These are phyloP conservation scores for Tapirus indicus DNA, from an alignment of 2,797 vertebrate species.

Conservation along the genomic window DNA sequence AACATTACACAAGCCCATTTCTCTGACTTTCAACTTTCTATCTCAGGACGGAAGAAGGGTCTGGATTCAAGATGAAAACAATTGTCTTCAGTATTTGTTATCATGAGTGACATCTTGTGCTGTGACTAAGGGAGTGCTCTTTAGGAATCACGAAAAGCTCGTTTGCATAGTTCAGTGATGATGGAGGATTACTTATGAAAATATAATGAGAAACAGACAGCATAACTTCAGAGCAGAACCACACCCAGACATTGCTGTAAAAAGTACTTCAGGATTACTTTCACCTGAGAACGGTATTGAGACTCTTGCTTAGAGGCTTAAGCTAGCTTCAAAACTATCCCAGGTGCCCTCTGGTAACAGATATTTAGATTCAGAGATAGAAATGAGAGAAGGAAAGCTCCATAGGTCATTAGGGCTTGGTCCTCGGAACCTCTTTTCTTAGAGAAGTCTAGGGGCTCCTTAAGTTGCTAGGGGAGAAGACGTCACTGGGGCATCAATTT, in stretches of 20 bases:
- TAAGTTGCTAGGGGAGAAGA: not conserved
- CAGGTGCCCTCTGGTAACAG: not conserved
- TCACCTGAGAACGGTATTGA: not conserved
- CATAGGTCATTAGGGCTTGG: not conserved
- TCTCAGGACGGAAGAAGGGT: not conserved
- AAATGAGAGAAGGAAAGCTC: not conserved
- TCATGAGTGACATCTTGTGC: not conserved
- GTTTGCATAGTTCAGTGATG: slow-evolving; percentile 24
- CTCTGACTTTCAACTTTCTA: not conserved
- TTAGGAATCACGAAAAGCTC: slow-evolving; percentile 15
- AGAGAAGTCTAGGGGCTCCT: not conserved
- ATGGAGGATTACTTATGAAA: not conserved
- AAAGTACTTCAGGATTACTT: not conserved
- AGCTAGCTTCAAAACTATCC: not conserved
- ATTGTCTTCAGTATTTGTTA: not conserved
- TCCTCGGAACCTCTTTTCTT: not conserved
- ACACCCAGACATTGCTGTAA: not conserved
- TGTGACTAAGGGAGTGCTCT: not conserved
- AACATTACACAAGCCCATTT: not conserved
- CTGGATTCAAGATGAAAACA: not conserved
- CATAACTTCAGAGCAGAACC: not conserved
- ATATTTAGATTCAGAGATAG: not conserved
- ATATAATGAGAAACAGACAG: not conserved
- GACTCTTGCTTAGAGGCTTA: not conserved
- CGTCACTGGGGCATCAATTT: not conserved